Base-by-base conservation (phyloP, 2,888 invertebrate species). In the Leptopilina drosophilae region DNA sequence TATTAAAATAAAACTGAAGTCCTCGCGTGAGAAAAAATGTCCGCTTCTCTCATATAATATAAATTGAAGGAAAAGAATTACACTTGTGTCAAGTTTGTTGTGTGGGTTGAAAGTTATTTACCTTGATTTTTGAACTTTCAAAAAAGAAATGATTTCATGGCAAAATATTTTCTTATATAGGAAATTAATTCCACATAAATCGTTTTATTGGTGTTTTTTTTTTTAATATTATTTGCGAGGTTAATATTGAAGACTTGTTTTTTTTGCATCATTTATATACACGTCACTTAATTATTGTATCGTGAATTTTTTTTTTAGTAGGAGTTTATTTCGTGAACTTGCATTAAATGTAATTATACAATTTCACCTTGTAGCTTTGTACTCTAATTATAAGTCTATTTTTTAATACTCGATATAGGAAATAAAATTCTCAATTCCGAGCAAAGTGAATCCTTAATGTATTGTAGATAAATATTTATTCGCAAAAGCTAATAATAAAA, bases 181-280 rank as follows among this genome's bases (percentile, higher is more conserved):
- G 62, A 15, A 62, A 62, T 62, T 15, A 62, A 62, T 62, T 62
- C 20, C 20, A 15, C 62, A 62, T 59, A 59, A 14, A 15, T 20
- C 9, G 20, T 62, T 15, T 62, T 2, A 9, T 9, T 15, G 20
- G 20, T 42, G 42, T 8, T 7, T 42, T 42, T 62, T 62, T 26
- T 20, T 65, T 14, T 66, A 3, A n/a, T 8, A 15, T 14, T 77
- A 8, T 11, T 49, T 26, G 26, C 49, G 49, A 49, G 9, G 49
- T 49, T 49, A 9, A 49, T 49, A 49, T 11, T 49, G 49, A 49
- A 49, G 9, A 49, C 49, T 49, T 49, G 49, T 59, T 42, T 66
- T 77, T 77, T 40, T 65, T 53, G 20, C 20, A 65, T 77, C 14
- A 66, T 49, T 62, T n/a, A 53, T 81, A 59, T 65, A 46, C 7